Evolutionary conservation across 2,888 invertebrate genomes (phyloP), one percentile per base, ranked within the genome.

Genomic region (Hyposoter didymator): DNA sequence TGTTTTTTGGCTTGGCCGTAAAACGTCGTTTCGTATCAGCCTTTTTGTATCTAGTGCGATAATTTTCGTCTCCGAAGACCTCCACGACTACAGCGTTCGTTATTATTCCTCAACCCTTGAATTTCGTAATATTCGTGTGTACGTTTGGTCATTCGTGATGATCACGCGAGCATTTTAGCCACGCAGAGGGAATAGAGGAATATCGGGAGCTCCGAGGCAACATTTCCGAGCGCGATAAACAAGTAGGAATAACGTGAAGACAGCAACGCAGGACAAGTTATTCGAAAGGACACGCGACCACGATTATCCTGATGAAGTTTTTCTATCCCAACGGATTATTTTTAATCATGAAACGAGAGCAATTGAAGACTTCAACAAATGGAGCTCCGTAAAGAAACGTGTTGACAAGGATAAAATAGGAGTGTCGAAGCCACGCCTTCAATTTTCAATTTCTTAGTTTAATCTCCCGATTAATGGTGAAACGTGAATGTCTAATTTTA

Each of bases 281-380:
- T 28, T 45, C 6, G 59, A 62, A 39, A 28, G 5, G 35, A 45
- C 74, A 74, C 74, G 74, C 74, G 10, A 62, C 74, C 32, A 45
- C 62, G 28, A 62, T 62, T 62, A 62, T 52, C 43, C 14, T 43
- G 12, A 62, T 74, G 59, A 14, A 19, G 28, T 22, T 39, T 28
- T 35, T 10, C 28, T 22, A 28, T 12, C 62, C 55, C 70, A n/a
- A 32, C 35, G 70, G 8, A 49, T 49, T 49, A 70, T 62, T 62
- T 28, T 39, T 59, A 59, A 8, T 14, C 22, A 28, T 1, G 62
- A 74, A 28, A 74, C 32, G 32, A 52, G n/a, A 52, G n/a, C 35
- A 32, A 35, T 49, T 35, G n/a, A 52, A n/a, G 17, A 52, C 1
- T 32, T n/a, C 35, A 35, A 17, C 19, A 43, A 28, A 43, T 43